Evolutionary conservation across 2,113 vertebrate species (phyloP).

Genomic region (Phasianus colchicus): DNA sequence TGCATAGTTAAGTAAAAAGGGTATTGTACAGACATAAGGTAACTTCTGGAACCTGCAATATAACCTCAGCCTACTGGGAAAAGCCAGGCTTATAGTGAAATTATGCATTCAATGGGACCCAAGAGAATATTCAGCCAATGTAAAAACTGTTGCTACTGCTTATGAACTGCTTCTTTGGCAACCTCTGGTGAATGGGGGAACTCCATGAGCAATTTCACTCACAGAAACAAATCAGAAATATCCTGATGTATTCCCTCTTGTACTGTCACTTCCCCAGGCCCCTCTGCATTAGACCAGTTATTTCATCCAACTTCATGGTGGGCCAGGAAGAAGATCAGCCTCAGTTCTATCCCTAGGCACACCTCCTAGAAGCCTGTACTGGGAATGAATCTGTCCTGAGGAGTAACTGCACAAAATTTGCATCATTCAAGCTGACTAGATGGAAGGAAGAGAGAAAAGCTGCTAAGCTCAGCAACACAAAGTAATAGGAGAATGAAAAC

Average conservation of each 20-base stretch:
- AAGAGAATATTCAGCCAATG: background rate
- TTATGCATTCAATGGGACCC: background rate
- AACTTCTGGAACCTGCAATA: background rate
- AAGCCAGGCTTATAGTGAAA: background rate
- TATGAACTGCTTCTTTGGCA: background rate
- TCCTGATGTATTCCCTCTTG: background rate
- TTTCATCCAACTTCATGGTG: background rate
- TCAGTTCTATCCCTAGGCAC: background rate
- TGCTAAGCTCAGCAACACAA: background rate
- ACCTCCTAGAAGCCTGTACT: rapidly evolving
- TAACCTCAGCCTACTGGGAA: slow-evolving; percentile 26
- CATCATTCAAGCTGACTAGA: background rate
- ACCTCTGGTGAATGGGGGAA: background rate
- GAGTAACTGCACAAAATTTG: background rate
- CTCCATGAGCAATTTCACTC: background rate
- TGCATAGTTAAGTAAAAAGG: background rate
- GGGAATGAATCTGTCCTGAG: background rate
- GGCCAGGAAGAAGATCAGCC: background rate
- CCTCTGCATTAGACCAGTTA: background rate
- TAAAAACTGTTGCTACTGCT: slow-evolving; percentile 19
- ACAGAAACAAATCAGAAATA: background rate
- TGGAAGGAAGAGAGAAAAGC: background rate
- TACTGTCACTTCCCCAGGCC: background rate
- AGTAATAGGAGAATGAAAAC: background rate
- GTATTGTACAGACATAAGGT: background rate